A percentile compares a stretch with the other conserved stretches of the same genome.
Conservation (phyloP, 2,797 vertebrate species). For the Silurus aristotelis region DNA sequence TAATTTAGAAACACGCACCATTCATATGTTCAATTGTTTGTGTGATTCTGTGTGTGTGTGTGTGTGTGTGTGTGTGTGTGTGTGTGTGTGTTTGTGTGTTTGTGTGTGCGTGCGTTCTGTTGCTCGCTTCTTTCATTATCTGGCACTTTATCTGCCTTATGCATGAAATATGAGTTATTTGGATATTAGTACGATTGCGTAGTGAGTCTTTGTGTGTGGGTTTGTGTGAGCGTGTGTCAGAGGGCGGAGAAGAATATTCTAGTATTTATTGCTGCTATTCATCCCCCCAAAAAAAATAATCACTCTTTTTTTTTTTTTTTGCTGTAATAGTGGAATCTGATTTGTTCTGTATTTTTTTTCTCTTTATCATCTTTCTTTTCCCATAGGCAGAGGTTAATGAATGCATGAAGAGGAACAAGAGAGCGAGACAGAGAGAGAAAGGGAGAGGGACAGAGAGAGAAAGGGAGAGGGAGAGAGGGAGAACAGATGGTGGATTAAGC, state of each 20-base stretch:
- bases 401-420: constrained; percentile 9
- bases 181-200: not conserved
- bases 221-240: constrained; percentile 1
- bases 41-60: not conserved
- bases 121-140: not conserved
- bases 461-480: constrained; percentile 19
- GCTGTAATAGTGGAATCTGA: not conserved
- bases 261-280: constrained; percentile 4
- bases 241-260: not conserved
- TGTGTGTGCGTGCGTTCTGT: not conserved
- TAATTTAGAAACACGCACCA: constrained; percentile 46
- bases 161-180: not conserved
- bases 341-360: not conserved
- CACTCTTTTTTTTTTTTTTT: not conserved
- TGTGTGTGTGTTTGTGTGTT: not conserved
- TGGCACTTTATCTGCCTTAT: not conserved
- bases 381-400: constrained; percentile 39
- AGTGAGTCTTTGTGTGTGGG: constrained; percentile 4
- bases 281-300: not conserved
- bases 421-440: constrained; percentile 6
- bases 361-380: not conserved
- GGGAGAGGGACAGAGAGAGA: constrained; percentile 2
- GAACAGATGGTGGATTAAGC: constrained; percentile 47
- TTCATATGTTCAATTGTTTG: constrained; percentile 17
- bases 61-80: not conserved